phyloP scores from a whole-genome alignment of 2,113 vertebrate genomes.

The Empidonax traillii region DNA sequence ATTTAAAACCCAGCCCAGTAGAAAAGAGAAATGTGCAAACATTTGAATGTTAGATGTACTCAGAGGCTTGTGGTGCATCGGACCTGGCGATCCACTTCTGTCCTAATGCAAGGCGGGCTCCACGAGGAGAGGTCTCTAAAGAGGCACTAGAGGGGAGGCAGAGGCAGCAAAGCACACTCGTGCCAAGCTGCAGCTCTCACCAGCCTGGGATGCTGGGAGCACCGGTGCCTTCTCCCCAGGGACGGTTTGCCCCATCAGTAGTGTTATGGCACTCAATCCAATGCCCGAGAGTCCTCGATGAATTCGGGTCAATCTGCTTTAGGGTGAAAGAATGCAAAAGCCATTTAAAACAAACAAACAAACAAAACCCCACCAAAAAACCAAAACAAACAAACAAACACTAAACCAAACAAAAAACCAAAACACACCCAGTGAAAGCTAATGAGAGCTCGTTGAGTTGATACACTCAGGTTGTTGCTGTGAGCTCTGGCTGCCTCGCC shows the following conservation, averaged over 20 bases:
- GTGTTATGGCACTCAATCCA: conserved; percentile 68
- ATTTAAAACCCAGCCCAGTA: conserved; percentile 81
- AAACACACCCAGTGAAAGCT: neutral
- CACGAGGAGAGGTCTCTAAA: conserved; percentile 11
- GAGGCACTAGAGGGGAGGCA: conserved; percentile 50
- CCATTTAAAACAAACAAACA: neutral
- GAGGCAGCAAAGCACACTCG: neutral
- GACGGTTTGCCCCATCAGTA: conserved; percentile 67
- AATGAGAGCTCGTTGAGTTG: neutral
- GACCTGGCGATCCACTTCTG: conserved; percentile 30
- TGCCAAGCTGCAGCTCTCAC: neutral
- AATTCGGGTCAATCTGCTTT: conserved; percentile 69
- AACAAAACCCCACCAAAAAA: neutral
- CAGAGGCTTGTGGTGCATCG: conserved; percentile 54
- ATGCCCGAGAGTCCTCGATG: neutral
- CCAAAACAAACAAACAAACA: neutral
- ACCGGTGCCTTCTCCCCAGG: neutral
- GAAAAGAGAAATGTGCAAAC: conserved; percentile 80
- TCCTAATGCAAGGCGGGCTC: conserved; percentile 39
- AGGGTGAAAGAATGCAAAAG: neutral
- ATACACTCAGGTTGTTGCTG: neutral
- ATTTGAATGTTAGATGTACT: conserved; percentile 47
- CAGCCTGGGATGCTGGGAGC: conserved; percentile 3
- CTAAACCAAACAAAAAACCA: neutral
- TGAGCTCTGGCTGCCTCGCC: neutral